Evolutionary conservation across 2,888 invertebrate species (phyloP), one percentile per base, ranked within the genome.

Genomic region (Drosophila greeni): DNA sequence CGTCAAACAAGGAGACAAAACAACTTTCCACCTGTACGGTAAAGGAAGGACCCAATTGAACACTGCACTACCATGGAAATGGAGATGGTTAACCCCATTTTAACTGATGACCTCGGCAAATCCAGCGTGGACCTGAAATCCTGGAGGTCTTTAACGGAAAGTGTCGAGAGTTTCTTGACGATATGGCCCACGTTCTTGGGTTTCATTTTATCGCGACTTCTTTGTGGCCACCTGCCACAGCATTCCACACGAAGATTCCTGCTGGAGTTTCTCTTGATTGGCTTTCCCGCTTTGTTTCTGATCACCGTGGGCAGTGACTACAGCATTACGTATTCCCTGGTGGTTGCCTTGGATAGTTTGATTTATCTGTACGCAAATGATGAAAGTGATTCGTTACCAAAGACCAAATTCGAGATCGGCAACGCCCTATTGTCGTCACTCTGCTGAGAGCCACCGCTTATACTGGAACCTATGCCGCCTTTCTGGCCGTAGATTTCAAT

Each of bases 401-500:
- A 18, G 1, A 6, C 1, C 0, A 34, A n/a, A 12, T 71, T 66
- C 33, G 57, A 73, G 45, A 54, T 86, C 29, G 82, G 84, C 3
- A 72, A 24, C 83, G 86, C 34, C 86, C 88, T 3, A 53, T 87
- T 9, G 91, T 92, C 49, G 89, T 97, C 65, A 93, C 95, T 8
- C 91, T 93, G 79, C 89, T 92, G 53, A 91, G 96, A 73, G 92
- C 94, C 0, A 89, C 93, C 4, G 92, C 93, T 0, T 94, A 93
- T 84, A 86, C 95, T 11, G 90, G 94, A 47, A 95, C 97, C 5
- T 92, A 92, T 0, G 90, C 95, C 56, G 94, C 94, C 71, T 98
- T 99, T 74, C 89, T 99, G 61, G 99, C 97, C 1, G 97, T 99
- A 0, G 99, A 99, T 89, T 99, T 99, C 86, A 90, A 90, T 47